Percentiles rank a stretch among this genome's conserved stretches.
Evolutionary conservation across 2,888 invertebrate species (phyloP).

Genomic region (Cybosia mesomella): DNA sequence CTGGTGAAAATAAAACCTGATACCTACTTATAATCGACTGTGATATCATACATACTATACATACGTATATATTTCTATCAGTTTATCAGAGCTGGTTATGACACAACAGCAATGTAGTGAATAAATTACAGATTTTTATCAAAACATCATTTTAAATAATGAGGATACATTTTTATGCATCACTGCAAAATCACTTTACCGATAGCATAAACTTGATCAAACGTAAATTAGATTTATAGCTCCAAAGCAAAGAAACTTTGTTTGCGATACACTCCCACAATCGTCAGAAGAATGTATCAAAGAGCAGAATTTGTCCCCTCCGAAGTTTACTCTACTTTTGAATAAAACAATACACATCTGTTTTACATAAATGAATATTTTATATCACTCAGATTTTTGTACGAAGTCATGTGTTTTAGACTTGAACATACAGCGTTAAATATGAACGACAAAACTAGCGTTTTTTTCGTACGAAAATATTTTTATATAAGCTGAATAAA

Average conservation of each 20-base stretch:
- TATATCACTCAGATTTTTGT: constrained; percentile 37
- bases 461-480: constrained; percentile 11
- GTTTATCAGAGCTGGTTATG: too few species aligned
- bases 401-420: constrained; percentile 25
- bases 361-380: constrained; percentile 41
- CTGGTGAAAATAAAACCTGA: too few species aligned
- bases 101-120: background rate
- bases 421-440: constrained; percentile 22
- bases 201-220: constrained; percentile 69
- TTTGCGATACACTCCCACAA: constrained; percentile 28
- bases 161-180: background rate
- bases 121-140: background rate
- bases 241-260: constrained; percentile 47
- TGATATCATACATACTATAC: too few species aligned
- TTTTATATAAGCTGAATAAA: constrained; percentile 13
- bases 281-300: constrained; percentile 24
- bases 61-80: too few species aligned
- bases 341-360: constrained; percentile 38
- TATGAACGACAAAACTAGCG: constrained; percentile 22
- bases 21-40: too few species aligned
- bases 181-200: constrained; percentile 61
- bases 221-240: constrained; percentile 69
- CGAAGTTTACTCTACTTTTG: constrained; percentile 22
- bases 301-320: constrained; percentile 24
- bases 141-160: too few species aligned